phyloP scores from a whole-genome alignment of 2,797 vertebrate species.

The Erpetoichthys calabaricus region DNA sequence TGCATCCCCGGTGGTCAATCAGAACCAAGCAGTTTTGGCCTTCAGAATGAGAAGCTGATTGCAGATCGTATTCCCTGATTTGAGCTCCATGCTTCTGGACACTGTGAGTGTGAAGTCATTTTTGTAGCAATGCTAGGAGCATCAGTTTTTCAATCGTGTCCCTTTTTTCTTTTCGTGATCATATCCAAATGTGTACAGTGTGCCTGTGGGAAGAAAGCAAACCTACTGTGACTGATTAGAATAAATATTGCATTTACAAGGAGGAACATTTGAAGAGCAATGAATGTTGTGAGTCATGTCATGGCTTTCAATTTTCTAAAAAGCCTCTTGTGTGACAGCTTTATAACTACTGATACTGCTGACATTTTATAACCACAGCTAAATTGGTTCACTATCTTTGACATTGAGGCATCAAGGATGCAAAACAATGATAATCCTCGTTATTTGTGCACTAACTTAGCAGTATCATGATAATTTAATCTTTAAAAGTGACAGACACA shows the following conservation, averaged over 20 bases:
- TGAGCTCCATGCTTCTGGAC: too few species aligned
- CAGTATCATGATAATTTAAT: constrained; percentile 10
- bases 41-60: too few species aligned
- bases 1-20: too few species aligned
- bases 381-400: constrained; percentile 1
- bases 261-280: background rate
- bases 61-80: too few species aligned
- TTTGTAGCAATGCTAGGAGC: too few species aligned
- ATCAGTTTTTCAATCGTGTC: too few species aligned
- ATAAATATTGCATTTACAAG: background rate
- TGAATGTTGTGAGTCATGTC: background rate
- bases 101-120: too few species aligned
- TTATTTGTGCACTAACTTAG: constrained; percentile 7
- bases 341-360: background rate
- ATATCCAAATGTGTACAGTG: too few species aligned
- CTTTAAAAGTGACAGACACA: background rate
- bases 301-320: background rate
- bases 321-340: background rate
- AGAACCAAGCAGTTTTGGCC: too few species aligned
- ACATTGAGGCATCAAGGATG: constrained; percentile 9
- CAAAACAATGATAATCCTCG: background rate
- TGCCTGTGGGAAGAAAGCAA: background rate
- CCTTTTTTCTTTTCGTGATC: too few species aligned
- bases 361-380: background rate
- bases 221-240: background rate